Evolutionary conservation across 2,888 invertebrate genomes (phyloP), one percentile per base, ranked within the genome.

Genomic region (Ochlodes sylvanus): DNA sequence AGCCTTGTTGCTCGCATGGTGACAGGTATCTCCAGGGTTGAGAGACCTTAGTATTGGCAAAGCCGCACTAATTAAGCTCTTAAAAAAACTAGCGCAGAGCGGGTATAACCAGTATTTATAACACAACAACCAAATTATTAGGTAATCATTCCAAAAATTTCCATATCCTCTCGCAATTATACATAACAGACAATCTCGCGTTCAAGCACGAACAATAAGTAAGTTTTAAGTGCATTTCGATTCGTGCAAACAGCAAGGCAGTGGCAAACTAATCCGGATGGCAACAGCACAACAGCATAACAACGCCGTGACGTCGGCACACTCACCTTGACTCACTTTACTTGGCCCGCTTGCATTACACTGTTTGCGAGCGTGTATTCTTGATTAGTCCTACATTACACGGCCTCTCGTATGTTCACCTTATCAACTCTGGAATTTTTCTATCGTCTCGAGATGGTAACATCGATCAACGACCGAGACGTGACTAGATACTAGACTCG

Each of bases 241-340:
- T 21, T 14, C 21, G 52, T 52, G 21, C 19, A 52, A 52, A 19
- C 19, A 6, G 19, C 5, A 14, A 52, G 12, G 12, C 12, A 14
- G 14, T 52, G 21, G 21, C 52, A 52, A 52, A 21, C 52, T 69
- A 84, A 85, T 88, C 91, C 92, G 91, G 90, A 87, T 92, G 79
- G 92, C 86, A 93, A 92, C 92, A 84, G 81, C 73, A 74, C 63
- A 64, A 52, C 21, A 83, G 81, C 73, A 74, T 60, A 64, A 52
- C 14, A 47, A 47, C 47, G 58, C 79, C 77, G 76, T 86, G 86
- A 89, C 88, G 89, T 83, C 79, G 82, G 82, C 75, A 75, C 74
- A 81, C 81, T 90, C 88, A 90, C 92, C 92, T 92, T 92, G 92
- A 91, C 92, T 92, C 88, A 91, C 86, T 89, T 92, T 82, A 81